Evolutionary conservation across 1,140 invertebrate genomes (phyloP).

Genomic region (Neodiprion pinetum): DNA sequence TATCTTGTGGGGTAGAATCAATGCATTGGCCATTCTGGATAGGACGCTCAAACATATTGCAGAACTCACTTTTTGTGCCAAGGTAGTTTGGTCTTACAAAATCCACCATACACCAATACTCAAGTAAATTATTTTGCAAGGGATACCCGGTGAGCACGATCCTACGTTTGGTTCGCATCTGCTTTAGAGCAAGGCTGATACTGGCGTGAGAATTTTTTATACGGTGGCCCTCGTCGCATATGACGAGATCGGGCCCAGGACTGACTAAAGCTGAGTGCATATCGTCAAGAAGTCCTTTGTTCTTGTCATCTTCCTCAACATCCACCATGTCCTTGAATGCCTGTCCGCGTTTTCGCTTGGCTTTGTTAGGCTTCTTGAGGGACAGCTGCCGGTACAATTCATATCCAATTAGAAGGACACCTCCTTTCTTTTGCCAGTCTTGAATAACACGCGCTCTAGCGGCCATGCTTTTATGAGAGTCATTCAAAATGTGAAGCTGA

Average conservation of each 20-base stretch:
- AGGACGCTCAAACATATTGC: conserved; percentile 94
- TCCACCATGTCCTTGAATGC: conserved; percentile 58
- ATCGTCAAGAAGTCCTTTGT: conserved; percentile 85
- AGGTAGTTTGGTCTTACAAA: conserved; percentile 94
- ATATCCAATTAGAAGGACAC: conserved; percentile 96
- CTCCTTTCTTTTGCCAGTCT: conserved; percentile 88
- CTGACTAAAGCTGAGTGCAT: conserved; percentile 87
- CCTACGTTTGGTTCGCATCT: conserved; percentile 87
- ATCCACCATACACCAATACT: conserved; percentile 98
- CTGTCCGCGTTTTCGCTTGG: conserved; percentile 56
- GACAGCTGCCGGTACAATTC: conserved; percentile 93
- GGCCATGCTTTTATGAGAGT: conserved; percentile 90
- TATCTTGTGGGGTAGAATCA: conserved; percentile 90
- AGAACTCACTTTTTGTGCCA: conserved; percentile 92
- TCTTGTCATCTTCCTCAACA: conserved; percentile 77
- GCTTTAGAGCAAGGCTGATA: conserved; percentile 90
- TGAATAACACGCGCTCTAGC: conserved; percentile 80
- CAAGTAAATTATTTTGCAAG: conserved; percentile 94
- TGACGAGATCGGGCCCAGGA: conserved; percentile 93
- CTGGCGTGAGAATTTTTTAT: conserved; percentile 96
- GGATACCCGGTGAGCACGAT: conserved; percentile 95
- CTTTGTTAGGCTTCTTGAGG: conserved; percentile 70
- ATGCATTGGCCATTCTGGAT: conserved; percentile 95
- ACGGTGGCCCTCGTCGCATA: conserved; percentile 96
- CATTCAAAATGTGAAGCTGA: conserved; percentile 89